These are phyloP conservation scores for Sebastes vulpes DNA, from an alignment of 2,797 vertebrate genomes.

Conservation along the genomic window DNA sequence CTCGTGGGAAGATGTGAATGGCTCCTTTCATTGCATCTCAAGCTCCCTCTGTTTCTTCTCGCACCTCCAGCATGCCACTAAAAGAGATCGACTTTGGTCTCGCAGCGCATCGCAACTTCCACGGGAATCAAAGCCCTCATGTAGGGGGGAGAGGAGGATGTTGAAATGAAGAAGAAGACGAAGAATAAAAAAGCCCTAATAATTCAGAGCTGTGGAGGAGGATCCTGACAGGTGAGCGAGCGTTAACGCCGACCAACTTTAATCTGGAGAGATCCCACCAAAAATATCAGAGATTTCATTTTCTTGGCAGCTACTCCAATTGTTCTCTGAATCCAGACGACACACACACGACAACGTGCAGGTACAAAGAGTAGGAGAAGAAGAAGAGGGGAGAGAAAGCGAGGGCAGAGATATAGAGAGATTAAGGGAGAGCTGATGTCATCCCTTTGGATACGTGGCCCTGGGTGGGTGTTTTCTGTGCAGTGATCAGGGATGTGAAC, in stretches of 20 bases:
- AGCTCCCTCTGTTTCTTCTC: constrained; percentile 34
- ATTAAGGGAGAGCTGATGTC: constrained; percentile 78
- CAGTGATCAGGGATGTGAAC: constrained; percentile 64
- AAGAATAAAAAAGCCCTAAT: neutral
- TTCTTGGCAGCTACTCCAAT: constrained; percentile 43
- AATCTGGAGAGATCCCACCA: constrained; percentile 25
- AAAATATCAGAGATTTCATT: constrained; percentile 18
- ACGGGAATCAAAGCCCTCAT: constrained; percentile 66
- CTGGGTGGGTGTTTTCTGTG: constrained; percentile 37
- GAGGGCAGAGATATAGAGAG: constrained; percentile 51
- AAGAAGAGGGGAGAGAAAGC: constrained; percentile 21
- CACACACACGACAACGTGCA: constrained; percentile 4
- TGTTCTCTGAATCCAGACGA: neutral
- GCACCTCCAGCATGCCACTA: constrained; percentile 46
- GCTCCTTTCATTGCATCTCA: constrained; percentile 65
- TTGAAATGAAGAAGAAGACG: constrained; percentile 7
- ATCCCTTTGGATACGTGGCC: constrained; percentile 64
- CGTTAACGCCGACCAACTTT: constrained; percentile 16
- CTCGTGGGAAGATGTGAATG: constrained; percentile 47
- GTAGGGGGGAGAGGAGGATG: neutral
- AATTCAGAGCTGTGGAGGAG: constrained; percentile 30
- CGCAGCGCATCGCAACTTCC: constrained; percentile 47
- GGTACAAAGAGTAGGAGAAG: constrained; percentile 17
- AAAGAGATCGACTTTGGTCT: constrained; percentile 61
- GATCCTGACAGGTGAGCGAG: constrained; percentile 29